Evolutionary conservation across 2,113 vertebrate genomes (phyloP).

Genomic region (Xyrauchen texanus): DNA sequence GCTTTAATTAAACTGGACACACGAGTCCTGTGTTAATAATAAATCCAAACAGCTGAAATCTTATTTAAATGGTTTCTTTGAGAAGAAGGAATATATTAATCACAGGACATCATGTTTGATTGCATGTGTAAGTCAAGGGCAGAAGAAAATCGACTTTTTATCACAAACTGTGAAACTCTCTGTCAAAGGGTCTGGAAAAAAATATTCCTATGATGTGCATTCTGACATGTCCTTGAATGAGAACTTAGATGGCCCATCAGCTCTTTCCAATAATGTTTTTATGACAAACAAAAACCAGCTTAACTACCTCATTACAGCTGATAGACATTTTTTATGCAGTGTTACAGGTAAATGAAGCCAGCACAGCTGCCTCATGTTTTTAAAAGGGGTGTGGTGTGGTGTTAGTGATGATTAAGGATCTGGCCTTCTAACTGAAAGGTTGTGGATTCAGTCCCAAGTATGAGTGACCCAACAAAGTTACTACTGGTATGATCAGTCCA

Average conservation of each 20-base stretch:
- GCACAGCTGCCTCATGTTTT: conserved; percentile 7
- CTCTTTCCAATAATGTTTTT: conserved; percentile 6
- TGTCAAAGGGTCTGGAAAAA: not conserved
- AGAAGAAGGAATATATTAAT: not conserved
- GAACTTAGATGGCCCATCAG: not conserved
- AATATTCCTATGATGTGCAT: conserved; percentile 1
- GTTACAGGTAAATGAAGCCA: conserved; percentile 24
- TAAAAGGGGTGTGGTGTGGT: too few relatives aligned
- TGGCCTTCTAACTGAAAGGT: conserved; percentile 12
- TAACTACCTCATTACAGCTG: conserved; percentile 26
- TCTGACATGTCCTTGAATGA: conserved; percentile 24
- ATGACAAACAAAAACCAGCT: conserved; percentile 25
- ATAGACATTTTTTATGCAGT: not conserved
- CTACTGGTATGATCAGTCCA: not conserved
- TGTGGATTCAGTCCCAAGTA: not conserved
- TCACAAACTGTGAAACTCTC: not conserved
- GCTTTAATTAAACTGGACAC: conserved; percentile 7
- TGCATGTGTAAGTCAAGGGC: not conserved
- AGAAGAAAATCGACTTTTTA: not conserved
- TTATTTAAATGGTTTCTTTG: not conserved
- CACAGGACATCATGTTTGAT: not conserved
- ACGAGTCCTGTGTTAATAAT: not conserved
- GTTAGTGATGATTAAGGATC: too few relatives aligned
- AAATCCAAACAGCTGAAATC: not conserved
- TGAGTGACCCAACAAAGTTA: not conserved